Evolutionary conservation across 2,888 invertebrate genomes (phyloP).

Genomic region (Drosophila vallismaia): DNA sequence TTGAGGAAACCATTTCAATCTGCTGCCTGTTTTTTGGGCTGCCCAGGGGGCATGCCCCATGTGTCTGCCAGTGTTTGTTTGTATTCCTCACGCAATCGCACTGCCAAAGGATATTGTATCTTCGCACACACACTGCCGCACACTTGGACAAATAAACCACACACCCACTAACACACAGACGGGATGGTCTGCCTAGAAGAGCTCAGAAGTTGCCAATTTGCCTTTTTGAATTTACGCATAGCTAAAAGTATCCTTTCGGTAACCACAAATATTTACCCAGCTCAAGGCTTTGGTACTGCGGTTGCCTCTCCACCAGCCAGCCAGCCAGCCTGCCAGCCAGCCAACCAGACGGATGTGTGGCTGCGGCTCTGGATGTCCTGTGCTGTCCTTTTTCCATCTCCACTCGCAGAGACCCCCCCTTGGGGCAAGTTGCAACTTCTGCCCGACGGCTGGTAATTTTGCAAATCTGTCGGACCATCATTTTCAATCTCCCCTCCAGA

Average conservation of each 20-base stretch:
- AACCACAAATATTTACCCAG: constrained; percentile 83
- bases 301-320: constrained; percentile 56
- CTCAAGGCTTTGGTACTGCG: constrained; percentile 80
- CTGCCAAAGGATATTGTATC: constrained; percentile 41
- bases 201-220: constrained; percentile 79
- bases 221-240: constrained; percentile 82
- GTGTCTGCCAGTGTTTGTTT: constrained; percentile 52
- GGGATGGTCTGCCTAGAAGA: constrained; percentile 7
- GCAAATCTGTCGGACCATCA: constrained; percentile 77
- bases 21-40: constrained; percentile 44
- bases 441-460: constrained; percentile 57
- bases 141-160: constrained; percentile 13
- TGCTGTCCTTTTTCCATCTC: constrained; percentile 8
- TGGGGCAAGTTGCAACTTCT: constrained; percentile 52
- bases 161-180: constrained; percentile 14
- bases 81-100: constrained; percentile 63
- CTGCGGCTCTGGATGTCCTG: constrained; percentile 17
- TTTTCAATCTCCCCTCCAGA: constrained; percentile 71
- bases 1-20: constrained; percentile 51
- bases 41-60: constrained; percentile 31
- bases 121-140: constrained; percentile 47
- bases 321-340: background rate
- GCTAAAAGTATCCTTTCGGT: constrained; percentile 81
- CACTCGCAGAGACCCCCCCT: constrained; percentile 5
- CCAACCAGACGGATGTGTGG: constrained; percentile 41